Conservation (phyloP, 2,888 invertebrate genomes). For the Xestobium rufovillosum region DNA sequence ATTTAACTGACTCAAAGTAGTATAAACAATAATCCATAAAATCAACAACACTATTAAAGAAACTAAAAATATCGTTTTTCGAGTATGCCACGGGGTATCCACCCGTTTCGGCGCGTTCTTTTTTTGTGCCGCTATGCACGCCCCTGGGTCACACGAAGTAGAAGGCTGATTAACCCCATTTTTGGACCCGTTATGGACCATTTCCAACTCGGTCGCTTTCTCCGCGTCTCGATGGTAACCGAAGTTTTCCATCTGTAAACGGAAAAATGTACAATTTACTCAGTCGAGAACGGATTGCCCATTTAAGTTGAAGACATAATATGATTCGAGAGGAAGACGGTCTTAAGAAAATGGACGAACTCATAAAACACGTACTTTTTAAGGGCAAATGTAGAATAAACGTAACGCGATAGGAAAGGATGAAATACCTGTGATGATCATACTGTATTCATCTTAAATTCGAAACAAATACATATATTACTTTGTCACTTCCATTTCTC, state of each 20-base stretch:
- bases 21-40: constrained; percentile 45
- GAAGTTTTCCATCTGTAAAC: constrained; percentile 47
- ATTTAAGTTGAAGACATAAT: too few relatives aligned
- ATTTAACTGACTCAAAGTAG: constrained; percentile 33
- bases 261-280: too few relatives aligned
- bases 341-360: too few relatives aligned
- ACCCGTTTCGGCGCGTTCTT: constrained; percentile 37
- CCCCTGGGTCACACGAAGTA: constrained; percentile 37
- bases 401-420: constrained; percentile 1
- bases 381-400: constrained; percentile 1
- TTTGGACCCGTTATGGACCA: constrained; percentile 23
- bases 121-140: constrained; percentile 36
- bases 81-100: constrained; percentile 47
- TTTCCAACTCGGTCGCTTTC: constrained; percentile 37
- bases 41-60: constrained; percentile 42
- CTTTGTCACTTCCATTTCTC: too few relatives aligned
- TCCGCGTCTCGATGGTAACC: constrained; percentile 35
- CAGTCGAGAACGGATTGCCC: constrained; percentile 20
- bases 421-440: too few relatives aligned
- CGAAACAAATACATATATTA: too few relatives aligned
- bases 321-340: too few relatives aligned
- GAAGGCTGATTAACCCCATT: constrained; percentile 18
- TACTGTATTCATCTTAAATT: too few relatives aligned
- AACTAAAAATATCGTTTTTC: constrained; percentile 46
- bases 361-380: too few relatives aligned